Evolutionary conservation across 35 echinoderm and acorn worm species (phyloP).

Genomic region (Lytechinus variegatus): DNA sequence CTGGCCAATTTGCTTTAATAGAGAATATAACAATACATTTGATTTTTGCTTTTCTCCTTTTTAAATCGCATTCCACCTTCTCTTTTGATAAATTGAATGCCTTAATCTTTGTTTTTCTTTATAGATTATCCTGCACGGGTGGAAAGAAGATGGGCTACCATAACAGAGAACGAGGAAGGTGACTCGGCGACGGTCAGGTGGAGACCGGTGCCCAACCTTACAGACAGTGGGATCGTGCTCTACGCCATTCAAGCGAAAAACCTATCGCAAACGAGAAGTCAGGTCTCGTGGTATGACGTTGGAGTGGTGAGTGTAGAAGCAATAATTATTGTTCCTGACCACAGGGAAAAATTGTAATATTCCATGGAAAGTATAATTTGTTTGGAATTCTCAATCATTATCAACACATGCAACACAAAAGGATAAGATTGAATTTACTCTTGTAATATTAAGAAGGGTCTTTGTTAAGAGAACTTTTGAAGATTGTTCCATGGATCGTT

Average conservation of each 20-base stretch:
- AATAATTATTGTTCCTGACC: too few relatives aligned
- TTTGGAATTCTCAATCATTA: too few relatives aligned
- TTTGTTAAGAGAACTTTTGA: too few relatives aligned
- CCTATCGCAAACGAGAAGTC: constrained; percentile 59
- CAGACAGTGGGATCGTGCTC: constrained; percentile 43
- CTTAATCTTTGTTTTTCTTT: not conserved
- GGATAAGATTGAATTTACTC: too few relatives aligned
- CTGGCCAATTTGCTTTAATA: not conserved
- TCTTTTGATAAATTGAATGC: not conserved
- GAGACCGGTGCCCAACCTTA: constrained; percentile 24
- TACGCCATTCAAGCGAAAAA: constrained; percentile 69
- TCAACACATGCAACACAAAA: too few relatives aligned
- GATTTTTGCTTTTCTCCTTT: not conserved
- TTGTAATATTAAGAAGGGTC: too few relatives aligned
- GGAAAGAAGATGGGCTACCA: constrained; percentile 23
- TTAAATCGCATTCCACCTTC: not conserved
- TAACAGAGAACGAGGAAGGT: constrained; percentile 76
- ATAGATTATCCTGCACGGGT: constrained; percentile 74
- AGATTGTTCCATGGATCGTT: too few relatives aligned
- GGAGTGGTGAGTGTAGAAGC: constrained; percentile 63
- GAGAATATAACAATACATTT: not conserved
- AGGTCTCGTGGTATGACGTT: constrained; percentile 62
- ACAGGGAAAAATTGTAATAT: too few relatives aligned
- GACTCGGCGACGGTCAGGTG: constrained; percentile 72
- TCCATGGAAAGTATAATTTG: too few relatives aligned